A percentile compares a stretch with the other conserved stretches of the same genome.
phyloP scores from a whole-genome alignment of 2,888 invertebrate genomes.

The Lasiommata megera region DNA sequence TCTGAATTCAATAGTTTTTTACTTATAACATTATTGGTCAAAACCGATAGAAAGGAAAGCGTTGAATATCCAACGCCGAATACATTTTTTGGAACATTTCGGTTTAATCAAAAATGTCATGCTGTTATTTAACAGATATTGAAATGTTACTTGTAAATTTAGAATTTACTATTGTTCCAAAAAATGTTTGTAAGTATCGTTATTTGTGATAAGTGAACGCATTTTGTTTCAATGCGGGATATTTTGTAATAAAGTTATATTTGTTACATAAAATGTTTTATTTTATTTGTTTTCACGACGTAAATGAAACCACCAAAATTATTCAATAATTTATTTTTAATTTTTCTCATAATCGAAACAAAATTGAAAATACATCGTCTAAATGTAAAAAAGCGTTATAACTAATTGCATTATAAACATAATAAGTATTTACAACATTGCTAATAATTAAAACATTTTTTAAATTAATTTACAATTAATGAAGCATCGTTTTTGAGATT shows the following conservation, averaged over 20 bases:
- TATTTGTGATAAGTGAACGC: slow-evolving; percentile 30
- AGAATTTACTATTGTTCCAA: slow-evolving; percentile 31
- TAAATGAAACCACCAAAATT: slow-evolving; percentile 38
- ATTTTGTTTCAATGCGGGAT: slow-evolving; percentile 11
- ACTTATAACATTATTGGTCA: no score
- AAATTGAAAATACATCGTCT: slow-evolving; percentile 52
- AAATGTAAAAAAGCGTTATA: slow-evolving; percentile 61
- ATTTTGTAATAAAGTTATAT: slow-evolving; percentile 45
- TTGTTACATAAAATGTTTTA: slow-evolving; percentile 44
- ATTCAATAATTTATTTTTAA: slow-evolving; percentile 71
- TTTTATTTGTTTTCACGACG: background rate
- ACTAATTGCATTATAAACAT: slow-evolving; percentile 51
- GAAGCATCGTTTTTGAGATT: slow-evolving; percentile 1
- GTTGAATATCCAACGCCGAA: no score
- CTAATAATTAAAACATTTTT: slow-evolving; percentile 23
- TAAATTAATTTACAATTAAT: slow-evolving; percentile 4
- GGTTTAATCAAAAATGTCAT: no score
- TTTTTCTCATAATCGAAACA: slow-evolving; percentile 56
- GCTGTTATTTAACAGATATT: no score
- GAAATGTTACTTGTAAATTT: no score
- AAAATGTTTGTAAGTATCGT: slow-evolving; percentile 33
- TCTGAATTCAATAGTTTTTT: no score
- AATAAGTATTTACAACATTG: slow-evolving; percentile 41
- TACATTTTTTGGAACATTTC: no score
- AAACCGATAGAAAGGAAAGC: no score